These are phyloP conservation scores for Acanthurus lineatus DNA, from an alignment of 2,797 vertebrate species.

Conservation along the genomic window DNA sequence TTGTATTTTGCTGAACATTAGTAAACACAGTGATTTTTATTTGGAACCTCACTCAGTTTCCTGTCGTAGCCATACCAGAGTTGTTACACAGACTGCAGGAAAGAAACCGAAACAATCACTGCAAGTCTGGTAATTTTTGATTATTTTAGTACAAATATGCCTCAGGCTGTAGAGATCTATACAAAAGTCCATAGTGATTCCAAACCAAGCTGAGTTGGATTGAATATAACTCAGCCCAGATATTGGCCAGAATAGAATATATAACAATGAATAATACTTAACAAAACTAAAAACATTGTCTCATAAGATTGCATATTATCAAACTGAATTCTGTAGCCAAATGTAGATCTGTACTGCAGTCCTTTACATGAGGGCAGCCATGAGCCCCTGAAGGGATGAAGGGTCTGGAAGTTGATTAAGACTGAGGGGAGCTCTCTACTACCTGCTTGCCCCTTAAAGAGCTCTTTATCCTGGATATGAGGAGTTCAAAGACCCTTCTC, in stretches of 20 bases:
- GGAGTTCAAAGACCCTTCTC: conserved; percentile 64
- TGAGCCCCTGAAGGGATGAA: conserved; percentile 55
- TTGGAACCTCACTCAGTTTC: no score
- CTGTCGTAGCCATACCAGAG: no score
- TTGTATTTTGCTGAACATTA: no score
- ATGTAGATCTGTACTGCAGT: conserved; percentile 41
- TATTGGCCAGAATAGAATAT: not conserved
- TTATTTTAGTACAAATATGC: not conserved
- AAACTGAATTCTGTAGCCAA: conserved; percentile 25
- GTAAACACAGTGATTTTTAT: no score
- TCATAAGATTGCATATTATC: not conserved
- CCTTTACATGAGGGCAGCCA: conserved; percentile 42
- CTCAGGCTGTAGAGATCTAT: not conserved
- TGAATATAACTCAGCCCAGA: not conserved
- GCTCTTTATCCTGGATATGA: conserved; percentile 67
- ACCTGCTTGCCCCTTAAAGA: conserved; percentile 67
- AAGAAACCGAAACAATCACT: not conserved
- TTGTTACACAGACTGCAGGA: no score
- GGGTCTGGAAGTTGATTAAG: conserved; percentile 75
- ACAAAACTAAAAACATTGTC: not conserved
- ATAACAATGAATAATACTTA: not conserved
- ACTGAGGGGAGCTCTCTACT: conserved; percentile 68
- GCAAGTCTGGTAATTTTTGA: not conserved
- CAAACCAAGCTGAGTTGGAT: not conserved
- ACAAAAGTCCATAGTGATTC: not conserved